A percentile compares a stretch with the other conserved stretches of the same genome.
phyloP scores from a whole-genome alignment of 2,113 vertebrate genomes.

The Bubo scandiacus region DNA sequence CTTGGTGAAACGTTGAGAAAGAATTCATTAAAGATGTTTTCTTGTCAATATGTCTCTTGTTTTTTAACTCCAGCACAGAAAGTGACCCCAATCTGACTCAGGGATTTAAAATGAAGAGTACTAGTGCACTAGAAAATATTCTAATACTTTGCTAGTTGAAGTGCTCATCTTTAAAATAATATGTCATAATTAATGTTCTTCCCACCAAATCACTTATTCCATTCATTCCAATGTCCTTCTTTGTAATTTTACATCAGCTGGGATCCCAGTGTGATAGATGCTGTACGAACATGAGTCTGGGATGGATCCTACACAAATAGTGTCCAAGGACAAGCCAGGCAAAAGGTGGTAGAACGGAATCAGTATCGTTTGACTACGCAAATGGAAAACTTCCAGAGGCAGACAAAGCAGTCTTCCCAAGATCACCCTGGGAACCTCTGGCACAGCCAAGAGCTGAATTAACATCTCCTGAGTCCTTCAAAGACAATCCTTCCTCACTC shows the following conservation, averaged over 20 bases:
- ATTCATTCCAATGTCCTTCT: neutral
- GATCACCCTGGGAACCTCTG: neutral
- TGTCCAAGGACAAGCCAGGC: neutral
- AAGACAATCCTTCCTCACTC: neutral
- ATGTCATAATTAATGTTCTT: neutral
- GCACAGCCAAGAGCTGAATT: neutral
- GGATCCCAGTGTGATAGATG: neutral
- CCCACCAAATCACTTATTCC: neutral
- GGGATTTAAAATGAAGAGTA: neutral
- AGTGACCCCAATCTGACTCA: neutral
- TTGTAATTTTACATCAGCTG: neutral
- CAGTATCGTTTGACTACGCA: neutral
- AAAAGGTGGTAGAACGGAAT: neutral
- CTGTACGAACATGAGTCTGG: neutral
- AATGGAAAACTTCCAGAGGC: neutral
- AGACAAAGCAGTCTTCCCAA: neutral
- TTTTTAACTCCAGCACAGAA: neutral
- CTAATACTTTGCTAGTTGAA: neutral
- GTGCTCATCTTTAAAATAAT: neutral
- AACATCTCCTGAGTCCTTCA: neutral
- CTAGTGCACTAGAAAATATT: neutral
- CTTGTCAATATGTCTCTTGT: neutral
- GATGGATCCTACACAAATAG: neutral
- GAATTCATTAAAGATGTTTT: neutral
- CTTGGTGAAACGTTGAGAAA: neutral